Conservation (phyloP, 2,113 vertebrate species). For the Zapus hudsonius region DNA sequence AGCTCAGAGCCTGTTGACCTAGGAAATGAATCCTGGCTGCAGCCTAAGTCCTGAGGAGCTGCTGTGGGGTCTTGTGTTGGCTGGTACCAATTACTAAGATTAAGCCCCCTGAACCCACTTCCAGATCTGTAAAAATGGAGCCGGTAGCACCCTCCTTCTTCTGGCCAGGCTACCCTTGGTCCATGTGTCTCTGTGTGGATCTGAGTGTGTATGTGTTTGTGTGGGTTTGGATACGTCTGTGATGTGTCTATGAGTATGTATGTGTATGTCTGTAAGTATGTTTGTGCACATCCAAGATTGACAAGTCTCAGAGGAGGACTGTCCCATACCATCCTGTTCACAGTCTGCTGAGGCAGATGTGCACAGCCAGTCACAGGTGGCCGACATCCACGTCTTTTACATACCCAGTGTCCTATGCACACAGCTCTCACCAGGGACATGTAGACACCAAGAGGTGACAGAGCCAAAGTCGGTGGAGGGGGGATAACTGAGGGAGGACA, state of each 20-base stretch:
- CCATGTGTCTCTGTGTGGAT: background rate
- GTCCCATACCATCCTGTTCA: background rate
- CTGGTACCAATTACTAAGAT: no score
- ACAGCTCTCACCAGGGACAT: background rate
- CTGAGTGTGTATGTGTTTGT: background rate
- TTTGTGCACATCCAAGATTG: background rate
- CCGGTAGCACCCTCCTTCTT: no score
- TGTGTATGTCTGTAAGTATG: background rate
- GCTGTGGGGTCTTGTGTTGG: background rate
- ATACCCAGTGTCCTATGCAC: background rate
- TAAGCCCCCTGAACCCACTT: no score
- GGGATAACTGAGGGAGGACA: no score
- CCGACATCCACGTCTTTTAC: background rate
- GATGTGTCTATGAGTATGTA: background rate
- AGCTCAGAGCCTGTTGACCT: background rate
- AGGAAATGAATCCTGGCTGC: background rate
- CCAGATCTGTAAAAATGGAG: background rate
- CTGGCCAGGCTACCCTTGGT: no score
- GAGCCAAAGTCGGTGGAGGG: background rate
- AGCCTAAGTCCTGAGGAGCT: background rate
- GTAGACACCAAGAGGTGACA: background rate
- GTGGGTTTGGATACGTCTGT: background rate
- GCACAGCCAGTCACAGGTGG: background rate
- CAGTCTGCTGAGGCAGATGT: no score
- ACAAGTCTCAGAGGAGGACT: background rate